A percentile compares a stretch with the other conserved stretches of the same genome.
These are phyloP conservation scores for Psittacula cyanocephala DNA, from an alignment of 2,113 vertebrate genomes.

Conservation along the genomic window DNA sequence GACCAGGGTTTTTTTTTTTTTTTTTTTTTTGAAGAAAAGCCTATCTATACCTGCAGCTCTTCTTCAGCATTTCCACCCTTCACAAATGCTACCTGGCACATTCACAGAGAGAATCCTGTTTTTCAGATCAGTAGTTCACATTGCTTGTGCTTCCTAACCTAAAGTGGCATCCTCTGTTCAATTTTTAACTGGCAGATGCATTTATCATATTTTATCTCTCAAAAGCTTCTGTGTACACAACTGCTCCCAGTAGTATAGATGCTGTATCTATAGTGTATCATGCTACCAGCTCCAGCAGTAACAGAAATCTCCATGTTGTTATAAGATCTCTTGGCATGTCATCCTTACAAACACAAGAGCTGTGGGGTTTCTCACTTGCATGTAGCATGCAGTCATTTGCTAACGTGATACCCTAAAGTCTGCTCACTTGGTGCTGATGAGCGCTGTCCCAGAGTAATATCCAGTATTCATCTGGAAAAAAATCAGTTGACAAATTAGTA, in stretches of 20 bases:
- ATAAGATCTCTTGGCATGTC: neutral
- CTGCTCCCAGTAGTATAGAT: neutral
- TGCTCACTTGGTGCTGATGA: neutral
- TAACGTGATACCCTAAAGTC: rapidly evolving
- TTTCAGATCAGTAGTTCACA: neutral
- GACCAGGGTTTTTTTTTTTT: neutral
- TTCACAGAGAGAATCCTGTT: neutral
- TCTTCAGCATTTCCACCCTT: neutral
- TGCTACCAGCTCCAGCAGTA: neutral
- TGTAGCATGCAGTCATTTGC: neutral
- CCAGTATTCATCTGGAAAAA: neutral
- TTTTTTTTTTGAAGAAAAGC: neutral
- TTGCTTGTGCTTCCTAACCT: neutral
- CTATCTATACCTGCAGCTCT: neutral
- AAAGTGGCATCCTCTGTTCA: neutral
- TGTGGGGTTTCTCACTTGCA: neutral
- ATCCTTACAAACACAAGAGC: neutral
- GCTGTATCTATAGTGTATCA: neutral
- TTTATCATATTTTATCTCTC: neutral
- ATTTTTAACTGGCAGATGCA: neutral
- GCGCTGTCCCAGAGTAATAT: neutral
- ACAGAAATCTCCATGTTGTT: neutral
- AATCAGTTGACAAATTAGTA: neutral
- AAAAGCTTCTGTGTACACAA: neutral
- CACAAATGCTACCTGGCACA: neutral